A percentile compares a stretch with the other conserved stretches of the same genome.
Conservation (phyloP, 2,797 vertebrate species). For the Xenopus petersii region DNA sequence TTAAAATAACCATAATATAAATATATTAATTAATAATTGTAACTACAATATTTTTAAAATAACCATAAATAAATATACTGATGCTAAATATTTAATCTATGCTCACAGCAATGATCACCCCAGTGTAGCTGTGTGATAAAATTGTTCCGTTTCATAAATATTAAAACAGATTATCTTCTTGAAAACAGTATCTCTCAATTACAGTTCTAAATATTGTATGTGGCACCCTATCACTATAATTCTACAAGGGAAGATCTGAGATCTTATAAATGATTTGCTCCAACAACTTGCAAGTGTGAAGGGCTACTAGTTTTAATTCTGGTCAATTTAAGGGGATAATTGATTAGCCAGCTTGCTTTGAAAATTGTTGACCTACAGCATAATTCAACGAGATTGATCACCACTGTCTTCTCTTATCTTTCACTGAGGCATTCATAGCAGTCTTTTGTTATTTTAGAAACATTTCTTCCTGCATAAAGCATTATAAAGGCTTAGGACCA, state of each 20-base stretch:
- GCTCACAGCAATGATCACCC: no score
- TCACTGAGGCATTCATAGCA: conserved; percentile 57
- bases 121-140: no score
- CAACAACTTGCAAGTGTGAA: conserved; percentile 16
- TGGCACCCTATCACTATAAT: neutral
- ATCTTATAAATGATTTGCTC: conserved; percentile 52
- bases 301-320: conserved; percentile 29
- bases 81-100: no score
- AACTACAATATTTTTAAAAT: no score
- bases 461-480: conserved; percentile 53
- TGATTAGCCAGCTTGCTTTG: conserved; percentile 60
- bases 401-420: conserved; percentile 57
- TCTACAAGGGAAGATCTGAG: conserved; percentile 23
- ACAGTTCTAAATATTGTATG: conserved; percentile 1
- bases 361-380: conserved; percentile 59
- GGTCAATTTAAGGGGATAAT: conserved; percentile 62
- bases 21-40: no score
- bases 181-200: conserved; percentile 13
- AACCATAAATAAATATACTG: no score
- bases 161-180: conserved; percentile 11
- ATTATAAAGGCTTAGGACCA: conserved; percentile 54
- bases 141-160: neutral
- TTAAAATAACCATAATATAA: no score
- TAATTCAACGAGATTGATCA: conserved; percentile 60
- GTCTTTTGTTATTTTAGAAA: conserved; percentile 62